These are phyloP conservation scores for Hydractinia symbiolongicarpus DNA, from an alignment of 30 jellyfish, hydroid and myxozoan species.

Conservation along the genomic window DNA sequence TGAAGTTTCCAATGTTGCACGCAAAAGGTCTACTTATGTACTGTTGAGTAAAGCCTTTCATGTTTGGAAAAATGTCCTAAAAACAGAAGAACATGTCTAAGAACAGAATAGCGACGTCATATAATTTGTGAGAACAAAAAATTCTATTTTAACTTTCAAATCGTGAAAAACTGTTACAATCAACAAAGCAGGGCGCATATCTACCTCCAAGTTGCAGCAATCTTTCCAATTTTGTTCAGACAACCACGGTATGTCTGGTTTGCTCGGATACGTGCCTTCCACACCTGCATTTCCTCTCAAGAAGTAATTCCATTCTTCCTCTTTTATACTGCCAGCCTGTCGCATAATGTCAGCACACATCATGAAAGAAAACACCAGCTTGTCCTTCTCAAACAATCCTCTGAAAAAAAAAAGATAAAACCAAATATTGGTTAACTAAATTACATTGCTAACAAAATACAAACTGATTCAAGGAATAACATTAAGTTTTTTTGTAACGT, in stretches of 20 bases:
- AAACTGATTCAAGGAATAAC: too few relatives aligned
- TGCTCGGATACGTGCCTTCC: slow-evolving; percentile 51
- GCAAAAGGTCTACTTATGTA: slow-evolving; percentile 24
- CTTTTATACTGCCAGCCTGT: slow-evolving; percentile 43
- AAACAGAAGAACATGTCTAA: neutral
- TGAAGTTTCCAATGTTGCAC: slow-evolving; percentile 35
- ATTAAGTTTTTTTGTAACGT: neutral
- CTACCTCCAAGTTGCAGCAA: slow-evolving; percentile 83
- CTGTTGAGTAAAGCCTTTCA: slow-evolving; percentile 36
- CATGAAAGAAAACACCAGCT: slow-evolving; percentile 85
- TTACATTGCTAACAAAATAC: too few relatives aligned
- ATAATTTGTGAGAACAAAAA: too few relatives aligned
- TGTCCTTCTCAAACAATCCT: slow-evolving; percentile 88
- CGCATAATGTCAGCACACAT: slow-evolving; percentile 91
- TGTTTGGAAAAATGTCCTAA: slow-evolving; percentile 12
- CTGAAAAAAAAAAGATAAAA: slow-evolving; percentile 20
- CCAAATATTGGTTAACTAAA: too few relatives aligned
- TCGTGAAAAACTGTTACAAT: too few relatives aligned
- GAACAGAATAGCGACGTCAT: too few relatives aligned
- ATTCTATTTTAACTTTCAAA: too few relatives aligned
- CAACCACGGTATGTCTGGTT: slow-evolving; percentile 66
- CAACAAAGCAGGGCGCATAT: neutral
- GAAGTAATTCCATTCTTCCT: slow-evolving; percentile 81
- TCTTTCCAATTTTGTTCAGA: slow-evolving; percentile 77
- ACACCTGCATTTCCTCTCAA: slow-evolving; percentile 75